A percentile compares a stretch with the other conserved stretches of the same genome.
Evolutionary conservation across 2,888 invertebrate genomes (phyloP).

Genomic region (Meloe dianella): DNA sequence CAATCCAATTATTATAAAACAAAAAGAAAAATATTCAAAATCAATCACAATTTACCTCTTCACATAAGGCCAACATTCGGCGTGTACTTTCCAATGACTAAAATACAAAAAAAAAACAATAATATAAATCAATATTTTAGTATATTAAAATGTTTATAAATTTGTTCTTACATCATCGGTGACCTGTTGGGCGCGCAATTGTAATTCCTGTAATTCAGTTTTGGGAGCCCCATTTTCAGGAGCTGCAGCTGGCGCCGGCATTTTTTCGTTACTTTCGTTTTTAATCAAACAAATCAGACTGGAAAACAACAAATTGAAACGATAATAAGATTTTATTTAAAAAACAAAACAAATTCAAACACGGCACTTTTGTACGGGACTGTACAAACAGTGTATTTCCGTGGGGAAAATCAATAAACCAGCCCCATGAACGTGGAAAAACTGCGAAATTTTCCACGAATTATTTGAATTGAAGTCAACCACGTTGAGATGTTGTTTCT

Average conservation of each 20-base stretch:
- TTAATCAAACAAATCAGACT: not conserved
- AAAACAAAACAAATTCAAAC: not conserved
- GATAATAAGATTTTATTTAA: no score
- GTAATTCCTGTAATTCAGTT: constrained; percentile 89
- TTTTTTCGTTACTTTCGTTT: constrained; percentile 48
- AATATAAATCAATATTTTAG: constrained; percentile 15
- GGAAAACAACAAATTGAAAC: not conserved
- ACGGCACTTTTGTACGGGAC: constrained; percentile 35
- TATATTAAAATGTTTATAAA: constrained; percentile 8
- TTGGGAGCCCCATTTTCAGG: constrained; percentile 74
- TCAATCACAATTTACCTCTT: constrained; percentile 75
- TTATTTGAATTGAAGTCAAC: not conserved
- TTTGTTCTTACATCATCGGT: constrained; percentile 83
- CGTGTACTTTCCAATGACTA: constrained; percentile 92
- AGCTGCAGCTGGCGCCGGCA: constrained; percentile 71
- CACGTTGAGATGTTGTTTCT: no score
- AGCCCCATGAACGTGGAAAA: not conserved
- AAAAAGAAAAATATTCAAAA: not conserved
- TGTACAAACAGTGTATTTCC: constrained; percentile 39
- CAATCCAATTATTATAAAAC: not conserved
- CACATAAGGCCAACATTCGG: constrained; percentile 90
- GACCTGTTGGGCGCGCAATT: constrained; percentile 81
- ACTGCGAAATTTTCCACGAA: not conserved
- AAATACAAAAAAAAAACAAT: constrained; percentile 55
- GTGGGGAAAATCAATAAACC: constrained; percentile 44